phyloP scores from a whole-genome alignment of 2,888 invertebrate species.

The Mechanitis messenoides region DNA sequence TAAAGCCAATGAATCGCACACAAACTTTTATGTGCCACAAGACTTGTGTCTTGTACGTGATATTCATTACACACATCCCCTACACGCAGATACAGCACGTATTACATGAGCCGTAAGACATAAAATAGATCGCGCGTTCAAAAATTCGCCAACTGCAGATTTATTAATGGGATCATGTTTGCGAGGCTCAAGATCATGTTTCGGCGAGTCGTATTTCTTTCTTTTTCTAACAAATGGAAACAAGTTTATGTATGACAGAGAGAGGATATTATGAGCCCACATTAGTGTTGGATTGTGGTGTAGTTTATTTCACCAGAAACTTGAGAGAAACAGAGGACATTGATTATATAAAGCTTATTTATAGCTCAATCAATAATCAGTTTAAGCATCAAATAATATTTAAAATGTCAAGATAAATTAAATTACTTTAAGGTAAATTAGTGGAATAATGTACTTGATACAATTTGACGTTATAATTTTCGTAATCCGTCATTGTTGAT shows the following conservation, averaged over 20 bases:
- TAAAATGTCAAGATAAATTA: too few species aligned
- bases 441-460: too few species aligned
- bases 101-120: background rate
- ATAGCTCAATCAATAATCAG: background rate
- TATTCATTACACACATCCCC: conserved; percentile 22
- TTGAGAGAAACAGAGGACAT: conserved; percentile 17
- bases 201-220: conserved; percentile 14
- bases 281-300: conserved; percentile 22
- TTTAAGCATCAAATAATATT: too few species aligned
- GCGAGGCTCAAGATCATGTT: conserved; percentile 25
- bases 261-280: conserved; percentile 19
- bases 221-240: conserved; percentile 12
- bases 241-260: conserved; percentile 7
- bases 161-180: conserved; percentile 31
- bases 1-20: conserved; percentile 4
- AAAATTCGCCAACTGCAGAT: conserved; percentile 27
- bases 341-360: conserved; percentile 11
- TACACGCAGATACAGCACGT: conserved; percentile 10
- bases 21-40: conserved; percentile 2
- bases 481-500: too few species aligned
- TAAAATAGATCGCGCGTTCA: conserved; percentile 9
- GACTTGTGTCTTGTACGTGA: conserved; percentile 17
- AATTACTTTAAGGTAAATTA: too few species aligned
- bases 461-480: too few species aligned
- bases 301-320: conserved; percentile 18